Evolutionary conservation across 2,113 vertebrate species (phyloP), one percentile per base, ranked within the genome.

Genomic region (Phylloscopus trochiloides): DNA sequence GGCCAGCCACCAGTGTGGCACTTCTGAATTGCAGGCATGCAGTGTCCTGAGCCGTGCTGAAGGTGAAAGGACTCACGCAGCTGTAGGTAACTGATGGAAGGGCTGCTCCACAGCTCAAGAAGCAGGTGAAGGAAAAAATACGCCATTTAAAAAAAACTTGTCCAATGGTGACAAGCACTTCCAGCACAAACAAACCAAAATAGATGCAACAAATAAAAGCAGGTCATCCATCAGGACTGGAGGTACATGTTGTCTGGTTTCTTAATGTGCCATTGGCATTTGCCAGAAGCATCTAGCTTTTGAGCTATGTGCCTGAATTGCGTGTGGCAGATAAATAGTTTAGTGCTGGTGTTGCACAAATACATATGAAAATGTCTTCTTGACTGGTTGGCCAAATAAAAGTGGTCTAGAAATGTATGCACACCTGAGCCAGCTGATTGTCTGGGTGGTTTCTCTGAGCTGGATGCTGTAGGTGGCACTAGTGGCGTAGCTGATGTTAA

Each of bases 391-490:
- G 24, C 36, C 42, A 40, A 50, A 66, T 31, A 55, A 57, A 40
- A 72, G 28, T 40, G 48, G 20, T 59, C 17, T 38, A 59, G 52
- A 75, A 84, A 50, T 9, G 15, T 22, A 3, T 12, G 55, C 20
- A 81, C 20, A 82, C 61, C 66, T 45, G 75, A 87, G 36, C 7
- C 52, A 62, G 65, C 31, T 71, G 86, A 14, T 17, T 18, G 38
- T 22, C 68, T 34, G 57, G 29, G 62, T 68, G 67, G 14, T 72
- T 79, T 88, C 77, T 78, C 66, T 76, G 82, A 75, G 50, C 45
- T 61, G 58, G 45, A 36, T 76, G 83, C 79, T 83, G 67, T 91
- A 91, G 91, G 88, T 88, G 79, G 91, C 94, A 90, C 57, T 79
- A 68, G 79, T 50, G 83, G 76, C 0, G 79, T 59, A 70, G 75